Conservation (phyloP, 2,797 vertebrate species). For the Fistularia commersonii region DNA sequence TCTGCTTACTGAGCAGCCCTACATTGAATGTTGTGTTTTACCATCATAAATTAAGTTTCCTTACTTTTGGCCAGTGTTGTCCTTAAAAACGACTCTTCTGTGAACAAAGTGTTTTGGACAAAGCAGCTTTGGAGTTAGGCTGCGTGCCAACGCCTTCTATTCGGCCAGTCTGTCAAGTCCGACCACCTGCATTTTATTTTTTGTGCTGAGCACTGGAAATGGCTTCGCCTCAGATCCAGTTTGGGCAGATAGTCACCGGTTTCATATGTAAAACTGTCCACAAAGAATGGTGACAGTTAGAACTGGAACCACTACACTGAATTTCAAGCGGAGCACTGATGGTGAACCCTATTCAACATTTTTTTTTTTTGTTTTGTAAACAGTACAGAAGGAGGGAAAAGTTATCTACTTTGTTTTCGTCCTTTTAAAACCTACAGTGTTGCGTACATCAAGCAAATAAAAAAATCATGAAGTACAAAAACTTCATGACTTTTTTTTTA, state of each 20-base stretch:
- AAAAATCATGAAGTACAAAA: too few relatives aligned
- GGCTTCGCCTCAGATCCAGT: constrained; percentile 15
- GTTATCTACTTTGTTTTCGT: neutral
- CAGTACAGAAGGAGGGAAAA: neutral
- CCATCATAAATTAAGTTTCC: neutral
- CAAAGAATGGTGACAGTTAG: constrained; percentile 7
- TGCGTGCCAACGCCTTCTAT: neutral
- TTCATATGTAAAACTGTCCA: constrained; percentile 7
- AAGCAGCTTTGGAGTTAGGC: constrained; percentile 6
- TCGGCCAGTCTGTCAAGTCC: constrained; percentile 29
- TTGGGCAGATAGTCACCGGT: constrained; percentile 20
- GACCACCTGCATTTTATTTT: constrained; percentile 29
- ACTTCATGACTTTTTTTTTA: too few relatives aligned
- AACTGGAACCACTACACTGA: constrained; percentile 12
- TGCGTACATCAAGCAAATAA: too few relatives aligned
- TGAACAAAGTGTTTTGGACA: constrained; percentile 14
- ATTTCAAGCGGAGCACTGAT: neutral
- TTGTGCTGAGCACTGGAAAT: constrained; percentile 24
- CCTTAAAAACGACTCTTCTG: too few relatives aligned
- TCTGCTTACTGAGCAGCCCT: neutral
- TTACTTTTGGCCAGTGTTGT: too few relatives aligned
- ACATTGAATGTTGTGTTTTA: neutral
- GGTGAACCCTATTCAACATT: too few relatives aligned
- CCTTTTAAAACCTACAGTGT: neutral
- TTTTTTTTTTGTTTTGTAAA: constrained; percentile 4